A percentile compares a stretch with the other conserved stretches of the same genome.
Evolutionary conservation across 2,113 vertebrate species (phyloP).

Genomic region (Garra rufa): DNA sequence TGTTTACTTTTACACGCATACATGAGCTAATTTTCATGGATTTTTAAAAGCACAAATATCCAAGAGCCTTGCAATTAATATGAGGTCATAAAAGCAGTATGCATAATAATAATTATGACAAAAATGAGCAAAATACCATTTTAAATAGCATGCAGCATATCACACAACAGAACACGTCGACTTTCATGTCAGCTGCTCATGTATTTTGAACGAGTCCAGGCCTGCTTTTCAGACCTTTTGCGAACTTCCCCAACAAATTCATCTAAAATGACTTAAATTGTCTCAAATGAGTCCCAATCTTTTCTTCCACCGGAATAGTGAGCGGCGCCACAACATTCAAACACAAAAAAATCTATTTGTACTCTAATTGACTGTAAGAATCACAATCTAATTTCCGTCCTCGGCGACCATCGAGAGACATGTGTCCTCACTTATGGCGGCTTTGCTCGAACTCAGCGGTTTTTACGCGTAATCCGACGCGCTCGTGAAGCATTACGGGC

Average conservation of each 20-base stretch:
- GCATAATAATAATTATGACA: not conserved
- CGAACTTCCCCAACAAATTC: not conserved
- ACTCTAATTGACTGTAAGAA: not conserved
- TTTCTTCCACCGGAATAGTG: not conserved
- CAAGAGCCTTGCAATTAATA: not conserved
- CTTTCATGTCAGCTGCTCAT: not conserved
- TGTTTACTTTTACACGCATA: no score
- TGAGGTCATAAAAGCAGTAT: not conserved
- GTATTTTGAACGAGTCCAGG: not conserved
- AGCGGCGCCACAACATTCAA: not conserved
- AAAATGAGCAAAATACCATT: not conserved
- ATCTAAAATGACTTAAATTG: not conserved
- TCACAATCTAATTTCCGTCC: not conserved
- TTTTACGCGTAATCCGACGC: not conserved
- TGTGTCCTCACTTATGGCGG: not conserved
- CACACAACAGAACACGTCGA: not conserved
- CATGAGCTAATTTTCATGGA: not conserved
- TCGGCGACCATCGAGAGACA: not conserved
- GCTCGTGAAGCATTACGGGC: constrained; percentile 10
- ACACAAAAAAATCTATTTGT: not conserved
- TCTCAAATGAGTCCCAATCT: not conserved
- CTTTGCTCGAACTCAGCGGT: not conserved
- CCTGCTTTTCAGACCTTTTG: not conserved
- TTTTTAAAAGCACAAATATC: not conserved
- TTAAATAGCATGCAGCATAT: not conserved